Base-by-base conservation (phyloP, 2,113 vertebrate species). In the Scomber scombrus region DNA sequence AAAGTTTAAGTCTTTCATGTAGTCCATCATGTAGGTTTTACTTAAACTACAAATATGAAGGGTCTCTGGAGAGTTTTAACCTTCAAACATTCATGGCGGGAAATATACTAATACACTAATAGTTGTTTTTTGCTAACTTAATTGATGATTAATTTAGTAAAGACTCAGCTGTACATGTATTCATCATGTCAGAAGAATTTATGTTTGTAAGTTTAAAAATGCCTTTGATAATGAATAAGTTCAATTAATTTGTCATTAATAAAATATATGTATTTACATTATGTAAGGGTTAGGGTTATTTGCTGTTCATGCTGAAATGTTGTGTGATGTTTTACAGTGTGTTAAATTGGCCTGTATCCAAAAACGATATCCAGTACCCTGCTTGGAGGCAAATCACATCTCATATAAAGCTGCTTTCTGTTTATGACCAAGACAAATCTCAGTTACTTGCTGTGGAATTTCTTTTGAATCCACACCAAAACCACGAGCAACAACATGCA, bases 381-480 rank as follows among this genome's bases (percentile, higher is more conserved):
- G 15, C 75, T 78, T 81, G 50, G 62, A 80, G 79, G 26, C 75
- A 79, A 73, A 87, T 69, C 58, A 81, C 75, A 79, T 80, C 46
- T 85, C 23, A 26, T 26, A 26, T 26, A 26, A 26, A 26, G 23
- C 74, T 80, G 29, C 80, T 75, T 68, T 81, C 54, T 40, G 56
- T 85, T 83, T 87, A 86, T 23, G 74, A 71, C 87, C 50, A 4
- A 73, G 58, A 88, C 80, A 87, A 90, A 92, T 86, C 79, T 80
- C 68, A 63, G 63, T 51, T 62, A 71, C 77, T 86, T 74, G 70
- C 76, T 69, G 78, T 81, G 79, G 81, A 90, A 91, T 92, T 34
- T 34, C 75, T 85, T 73, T 77, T 79, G 46, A 85, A 85, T 91
- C 86, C 86, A 85, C 86, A 90, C 86, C 88, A 81, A 87, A 81